Base-by-base conservation (phyloP, 2,888 invertebrate genomes). In the Leptinotarsa peninsularis region DNA sequence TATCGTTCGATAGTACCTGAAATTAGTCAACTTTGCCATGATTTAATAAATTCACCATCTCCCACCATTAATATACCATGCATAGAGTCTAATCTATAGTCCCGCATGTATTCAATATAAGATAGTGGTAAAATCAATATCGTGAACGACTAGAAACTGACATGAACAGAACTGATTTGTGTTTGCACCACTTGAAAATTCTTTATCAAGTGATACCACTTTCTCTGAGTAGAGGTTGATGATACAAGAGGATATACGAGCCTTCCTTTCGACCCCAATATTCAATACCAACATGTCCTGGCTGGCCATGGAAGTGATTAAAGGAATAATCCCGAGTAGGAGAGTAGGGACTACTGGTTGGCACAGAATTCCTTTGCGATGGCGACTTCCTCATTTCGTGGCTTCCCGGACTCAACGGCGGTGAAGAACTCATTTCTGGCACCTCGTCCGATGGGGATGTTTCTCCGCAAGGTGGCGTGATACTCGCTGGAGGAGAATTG, bases 221-320 rank as follows among this genome's bases (percentile, higher is more conserved):
- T n/a, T 63, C 5, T 33, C 33, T 18, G 17, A 33, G 27, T n/a
- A 5, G n/a, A 63, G 7, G 63, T 43, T 58, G 3, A 13, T n/a
- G n/a, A 33, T n/a, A 33, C 18, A 69, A 50, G 54, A n/a, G 18
- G 43, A 52, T 33, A 60, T 33, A 72, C 49, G 76, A 73, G 69
- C 76, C 76, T 82, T 82, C 82, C 83, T 76, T 71, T 68, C 77
- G 78, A 78, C 80, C 73, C 75, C 77, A 84, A 84, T 85, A 84
- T 84, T 85, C 86, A 87, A 88, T 87, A 91, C 89, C 88, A 89
- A 91, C 94, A 92, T 95, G 95, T 88, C 95, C 94, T 82, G 95
- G 93, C 89, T 97, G 97, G 83, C 96, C 92, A 88, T 98, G 97
- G 91, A 97, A 97, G 89, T 97, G 97, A 88, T 96, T 94, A 90